Percentiles rank a stretch among this genome's conserved stretches.
phyloP scores from a whole-genome alignment of 23 tunicate genomes.

The Aplidium turbinatum region DNA sequence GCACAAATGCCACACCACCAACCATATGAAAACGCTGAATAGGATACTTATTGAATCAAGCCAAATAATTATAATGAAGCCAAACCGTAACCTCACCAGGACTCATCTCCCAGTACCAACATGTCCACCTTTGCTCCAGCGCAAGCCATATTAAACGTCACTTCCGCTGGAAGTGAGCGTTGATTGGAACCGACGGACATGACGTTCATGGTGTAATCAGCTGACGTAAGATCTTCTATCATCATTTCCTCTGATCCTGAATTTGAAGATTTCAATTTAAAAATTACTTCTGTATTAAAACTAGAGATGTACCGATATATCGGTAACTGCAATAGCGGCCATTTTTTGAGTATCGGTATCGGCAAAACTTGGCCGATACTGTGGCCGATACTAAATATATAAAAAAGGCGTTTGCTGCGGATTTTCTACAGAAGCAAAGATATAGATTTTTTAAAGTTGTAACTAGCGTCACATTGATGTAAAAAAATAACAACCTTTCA shows the following conservation, averaged over 20 bases:
- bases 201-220: constrained; percentile 43
- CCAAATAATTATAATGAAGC: background rate
- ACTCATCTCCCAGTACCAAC: constrained; percentile 58
- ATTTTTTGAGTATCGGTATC: too few relatives aligned
- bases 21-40: background rate
- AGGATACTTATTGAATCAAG: background rate
- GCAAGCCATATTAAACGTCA: constrained; percentile 64
- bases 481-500: too few relatives aligned
- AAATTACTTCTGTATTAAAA: too few relatives aligned
- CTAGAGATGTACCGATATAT: too few relatives aligned
- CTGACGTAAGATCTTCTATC: constrained; percentile 40
- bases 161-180: constrained; percentile 44
- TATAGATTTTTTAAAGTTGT: too few relatives aligned
- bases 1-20: too few relatives aligned
- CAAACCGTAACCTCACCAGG: constrained; percentile 36
- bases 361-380: too few relatives aligned
- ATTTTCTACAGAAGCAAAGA: too few relatives aligned
- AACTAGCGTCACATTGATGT: too few relatives aligned
- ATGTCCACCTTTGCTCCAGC: constrained; percentile 54
- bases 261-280: background rate
- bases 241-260: constrained; percentile 50
- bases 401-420: too few relatives aligned
- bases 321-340: too few relatives aligned
- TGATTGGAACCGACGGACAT: constrained; percentile 34
- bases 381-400: too few relatives aligned